A percentile compares a stretch with the other conserved stretches of the same genome.
phyloP scores from a whole-genome alignment of 92 coral and sea anemone genomes.

The Porites rus region DNA sequence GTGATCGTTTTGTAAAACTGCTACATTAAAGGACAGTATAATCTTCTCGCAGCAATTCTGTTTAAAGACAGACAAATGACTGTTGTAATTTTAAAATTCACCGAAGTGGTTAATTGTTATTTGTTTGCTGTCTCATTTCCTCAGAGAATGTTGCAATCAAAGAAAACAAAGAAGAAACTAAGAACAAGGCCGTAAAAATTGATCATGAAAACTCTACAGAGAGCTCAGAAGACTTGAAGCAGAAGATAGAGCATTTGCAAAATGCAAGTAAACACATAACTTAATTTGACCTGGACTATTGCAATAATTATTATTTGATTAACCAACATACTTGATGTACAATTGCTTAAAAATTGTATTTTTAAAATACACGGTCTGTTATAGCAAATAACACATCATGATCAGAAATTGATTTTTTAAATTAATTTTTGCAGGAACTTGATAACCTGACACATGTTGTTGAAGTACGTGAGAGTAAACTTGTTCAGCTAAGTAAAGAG shows the following conservation, averaged over 20 bases:
- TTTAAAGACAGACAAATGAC: too few species aligned
- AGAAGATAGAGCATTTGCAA: conserved; percentile 24
- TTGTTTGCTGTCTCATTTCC: neutral
- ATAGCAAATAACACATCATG: too few species aligned
- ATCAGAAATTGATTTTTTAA: neutral
- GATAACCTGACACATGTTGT: conserved; percentile 74
- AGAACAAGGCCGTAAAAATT: neutral
- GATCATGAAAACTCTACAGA: conserved; percentile 1
- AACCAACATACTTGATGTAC: too few species aligned
- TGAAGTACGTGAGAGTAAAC: conserved; percentile 87
- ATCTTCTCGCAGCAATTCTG: too few species aligned
- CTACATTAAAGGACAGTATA: too few species aligned
- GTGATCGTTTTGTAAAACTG: too few species aligned
- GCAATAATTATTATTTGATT: too few species aligned
- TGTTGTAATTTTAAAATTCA: too few species aligned
- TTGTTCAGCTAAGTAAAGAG: conserved; percentile 89
- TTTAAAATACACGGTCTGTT: neutral
- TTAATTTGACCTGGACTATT: neutral
- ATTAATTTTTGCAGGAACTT: conserved; percentile 70
- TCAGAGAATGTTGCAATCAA: neutral
- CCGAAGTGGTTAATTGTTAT: too few species aligned
- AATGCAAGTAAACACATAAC: conserved; percentile 14
- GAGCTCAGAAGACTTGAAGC: conserved; percentile 22
- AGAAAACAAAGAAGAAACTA: neutral
- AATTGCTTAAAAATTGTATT: neutral